phyloP scores from a whole-genome alignment of 2,888 invertebrate genomes.

The Cephus rjabovi region DNA sequence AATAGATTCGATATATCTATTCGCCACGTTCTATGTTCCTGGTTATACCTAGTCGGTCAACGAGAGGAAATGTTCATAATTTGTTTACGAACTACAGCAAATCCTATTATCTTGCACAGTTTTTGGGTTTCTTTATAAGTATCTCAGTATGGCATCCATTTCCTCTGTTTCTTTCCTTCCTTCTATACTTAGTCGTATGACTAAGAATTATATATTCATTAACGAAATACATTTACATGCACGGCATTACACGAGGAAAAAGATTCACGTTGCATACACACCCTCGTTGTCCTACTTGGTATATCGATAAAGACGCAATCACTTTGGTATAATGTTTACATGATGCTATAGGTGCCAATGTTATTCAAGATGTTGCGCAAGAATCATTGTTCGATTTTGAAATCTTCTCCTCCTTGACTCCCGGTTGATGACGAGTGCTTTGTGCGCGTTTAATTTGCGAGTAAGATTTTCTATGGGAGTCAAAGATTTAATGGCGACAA shows the following conservation, averaged over 20 bases:
- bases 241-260: neutral
- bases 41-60: neutral
- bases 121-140: neutral
- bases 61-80: neutral
- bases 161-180: neutral
- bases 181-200: neutral
- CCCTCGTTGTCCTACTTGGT: neutral
- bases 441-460: neutral
- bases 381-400: neutral
- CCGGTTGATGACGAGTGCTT: neutral
- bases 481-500: neutral
- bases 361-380: neutral
- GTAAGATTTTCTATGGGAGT: neutral
- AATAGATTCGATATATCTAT: neutral
- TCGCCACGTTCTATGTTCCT: neutral
- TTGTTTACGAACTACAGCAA: neutral
- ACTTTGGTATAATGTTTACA: neutral
- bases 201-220: neutral
- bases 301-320: neutral
- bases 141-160: neutral
- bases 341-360: neutral
- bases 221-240: neutral
- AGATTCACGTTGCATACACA: neutral
- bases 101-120: neutral
- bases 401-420: neutral